Evolutionary conservation across 2,888 invertebrate species (phyloP).

Genomic region (Ormyrus thymus): DNA sequence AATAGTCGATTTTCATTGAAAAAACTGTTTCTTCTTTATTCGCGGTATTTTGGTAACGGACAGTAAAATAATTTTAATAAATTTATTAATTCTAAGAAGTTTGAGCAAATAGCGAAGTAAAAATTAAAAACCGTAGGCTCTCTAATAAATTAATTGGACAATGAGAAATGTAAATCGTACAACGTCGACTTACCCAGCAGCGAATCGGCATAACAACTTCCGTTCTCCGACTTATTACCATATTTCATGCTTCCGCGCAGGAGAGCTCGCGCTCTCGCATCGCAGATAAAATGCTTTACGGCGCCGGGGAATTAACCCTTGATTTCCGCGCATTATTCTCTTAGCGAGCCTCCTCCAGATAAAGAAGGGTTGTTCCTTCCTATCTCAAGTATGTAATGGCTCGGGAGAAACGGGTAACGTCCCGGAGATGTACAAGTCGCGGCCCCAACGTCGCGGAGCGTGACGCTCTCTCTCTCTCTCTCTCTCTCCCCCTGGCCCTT

Average conservation of each 20-base stretch:
- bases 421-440: conserved; percentile 31
- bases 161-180: conserved; percentile 30
- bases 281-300: conserved; percentile 73
- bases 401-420: conserved; percentile 15
- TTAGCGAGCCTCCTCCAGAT: conserved; percentile 67
- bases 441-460: not conserved
- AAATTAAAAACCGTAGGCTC: not conserved
- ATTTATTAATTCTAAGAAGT: too few species aligned
- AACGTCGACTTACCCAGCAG: conserved; percentile 46
- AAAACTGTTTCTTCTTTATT: too few species aligned
- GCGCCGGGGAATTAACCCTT: conserved; percentile 71
- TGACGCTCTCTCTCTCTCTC: not conserved
- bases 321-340: conserved; percentile 73
- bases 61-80: too few species aligned
- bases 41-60: too few species aligned
- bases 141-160: conserved; percentile 47
- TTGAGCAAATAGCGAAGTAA: not conserved
- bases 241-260: conserved; percentile 65
- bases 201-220: conserved; percentile 57
- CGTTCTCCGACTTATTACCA: conserved; percentile 62
- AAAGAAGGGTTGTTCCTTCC: conserved; percentile 70
- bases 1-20: too few species aligned
- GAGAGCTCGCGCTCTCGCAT: conserved; percentile 27
- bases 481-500: conserved; percentile 7
- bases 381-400: conserved; percentile 55